phyloP scores from a whole-genome alignment of 2,797 vertebrate species.

The Fratercula arctica region DNA sequence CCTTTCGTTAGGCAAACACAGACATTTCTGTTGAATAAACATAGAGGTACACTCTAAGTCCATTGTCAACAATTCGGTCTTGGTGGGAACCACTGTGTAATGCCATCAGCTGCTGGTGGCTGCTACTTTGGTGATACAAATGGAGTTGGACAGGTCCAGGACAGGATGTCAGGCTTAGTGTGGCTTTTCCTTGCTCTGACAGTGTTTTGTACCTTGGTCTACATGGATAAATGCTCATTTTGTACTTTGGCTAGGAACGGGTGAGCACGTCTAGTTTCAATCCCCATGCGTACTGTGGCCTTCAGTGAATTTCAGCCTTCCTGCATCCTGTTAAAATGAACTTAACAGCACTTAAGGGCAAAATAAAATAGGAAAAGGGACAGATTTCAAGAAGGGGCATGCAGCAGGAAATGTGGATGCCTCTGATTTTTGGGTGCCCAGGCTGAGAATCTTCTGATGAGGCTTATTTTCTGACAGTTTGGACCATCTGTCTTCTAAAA shows the following conservation, averaged over 20 bases:
- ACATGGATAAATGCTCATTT: not conserved
- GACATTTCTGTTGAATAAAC: constrained; percentile 18
- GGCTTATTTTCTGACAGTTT: not conserved
- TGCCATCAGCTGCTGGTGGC: not conserved
- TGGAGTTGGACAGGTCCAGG: constrained; percentile 17
- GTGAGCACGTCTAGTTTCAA: not conserved
- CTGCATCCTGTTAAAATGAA: not conserved
- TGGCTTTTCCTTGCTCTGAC: not conserved
- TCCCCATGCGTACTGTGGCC: not conserved
- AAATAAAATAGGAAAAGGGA: not conserved
- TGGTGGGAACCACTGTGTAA: not conserved
- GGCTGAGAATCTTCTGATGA: not conserved
- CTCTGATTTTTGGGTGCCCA: not conserved
- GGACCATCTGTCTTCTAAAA: not conserved
- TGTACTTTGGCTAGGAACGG: not conserved
- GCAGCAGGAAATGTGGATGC: not conserved
- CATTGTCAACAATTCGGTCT: not conserved
- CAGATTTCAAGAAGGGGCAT: not conserved
- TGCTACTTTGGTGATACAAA: not conserved
- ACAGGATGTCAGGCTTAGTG: not conserved
- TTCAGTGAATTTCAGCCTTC: not conserved
- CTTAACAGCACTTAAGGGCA: not conserved
- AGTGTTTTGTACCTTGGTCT: not conserved
- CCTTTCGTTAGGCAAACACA: not conserved
- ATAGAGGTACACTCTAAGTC: not conserved